Conservation (phyloP, 92 coral and sea anemone genomes). For the Bergia puertoricense region DNA sequence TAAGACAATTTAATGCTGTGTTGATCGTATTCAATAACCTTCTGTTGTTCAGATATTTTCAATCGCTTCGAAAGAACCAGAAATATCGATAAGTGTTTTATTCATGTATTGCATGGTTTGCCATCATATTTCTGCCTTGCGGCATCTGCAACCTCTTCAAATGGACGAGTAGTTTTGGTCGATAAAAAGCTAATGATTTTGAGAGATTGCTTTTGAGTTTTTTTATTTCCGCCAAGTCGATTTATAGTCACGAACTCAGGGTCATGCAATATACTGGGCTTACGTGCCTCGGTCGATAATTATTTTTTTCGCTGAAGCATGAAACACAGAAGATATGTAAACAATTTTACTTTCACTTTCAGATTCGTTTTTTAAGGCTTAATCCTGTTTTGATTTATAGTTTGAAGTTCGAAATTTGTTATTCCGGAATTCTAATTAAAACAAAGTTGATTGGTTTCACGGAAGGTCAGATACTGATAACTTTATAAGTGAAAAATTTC, state of each 20-base stretch:
- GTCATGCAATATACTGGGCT: conserved; percentile 27
- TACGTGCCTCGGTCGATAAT: background rate
- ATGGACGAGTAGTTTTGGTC: background rate
- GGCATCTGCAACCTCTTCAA: background rate
- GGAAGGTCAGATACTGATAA: background rate
- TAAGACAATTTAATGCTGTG: conserved; percentile 8
- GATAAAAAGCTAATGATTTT: background rate
- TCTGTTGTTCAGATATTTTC: background rate
- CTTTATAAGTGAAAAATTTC: background rate
- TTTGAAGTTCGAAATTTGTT: background rate
- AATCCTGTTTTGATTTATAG: background rate
- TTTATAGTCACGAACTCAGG: conserved; percentile 16
- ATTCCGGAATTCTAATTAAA: background rate
- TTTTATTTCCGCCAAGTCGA: conserved; percentile 9
- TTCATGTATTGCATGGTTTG: background rate
- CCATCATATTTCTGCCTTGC: conserved; percentile 13
- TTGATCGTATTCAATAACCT: background rate
- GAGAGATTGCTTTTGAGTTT: conserved; percentile 8
- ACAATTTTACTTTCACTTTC: background rate
- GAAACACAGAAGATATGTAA: background rate
- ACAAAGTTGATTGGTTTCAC: background rate
- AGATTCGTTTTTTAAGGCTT: background rate
- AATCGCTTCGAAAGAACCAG: conserved; percentile 21
- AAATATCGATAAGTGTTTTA: background rate
- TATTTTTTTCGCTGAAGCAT: conserved; percentile 12